phyloP scores from a whole-genome alignment of 2,113 vertebrate species.

The Polypterus bichir region DNA sequence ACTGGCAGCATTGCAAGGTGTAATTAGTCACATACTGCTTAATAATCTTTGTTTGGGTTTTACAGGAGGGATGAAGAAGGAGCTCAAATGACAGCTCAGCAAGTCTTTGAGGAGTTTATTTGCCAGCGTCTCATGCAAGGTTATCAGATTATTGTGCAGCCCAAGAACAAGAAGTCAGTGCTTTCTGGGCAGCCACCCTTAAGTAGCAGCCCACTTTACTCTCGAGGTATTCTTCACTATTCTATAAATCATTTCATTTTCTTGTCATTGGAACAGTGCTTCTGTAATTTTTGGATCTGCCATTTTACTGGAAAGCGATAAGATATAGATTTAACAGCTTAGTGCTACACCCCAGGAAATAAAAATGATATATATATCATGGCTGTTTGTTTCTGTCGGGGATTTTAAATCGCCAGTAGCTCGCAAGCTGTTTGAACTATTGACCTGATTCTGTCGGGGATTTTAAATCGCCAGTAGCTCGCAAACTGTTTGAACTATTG shows the following conservation, averaged over 20 bases:
- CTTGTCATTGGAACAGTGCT: background rate
- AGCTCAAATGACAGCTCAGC: constrained; percentile 76
- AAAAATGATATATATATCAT: too few species aligned
- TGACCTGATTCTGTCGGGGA: too few species aligned
- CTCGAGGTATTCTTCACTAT: constrained; percentile 54
- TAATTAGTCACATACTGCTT: background rate
- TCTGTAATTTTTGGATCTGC: too few species aligned
- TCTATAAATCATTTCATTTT: background rate
- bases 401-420: too few species aligned
- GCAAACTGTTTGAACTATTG: too few species aligned
- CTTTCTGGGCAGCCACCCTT: constrained; percentile 58
- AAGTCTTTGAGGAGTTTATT: constrained; percentile 96
- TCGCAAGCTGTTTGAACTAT: too few species aligned
- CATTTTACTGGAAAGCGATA: too few species aligned
- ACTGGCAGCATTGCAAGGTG: background rate
- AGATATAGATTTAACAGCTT: too few species aligned
- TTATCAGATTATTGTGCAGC: constrained; percentile 90
- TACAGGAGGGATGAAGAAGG: constrained; percentile 83
- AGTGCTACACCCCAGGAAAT: too few species aligned
- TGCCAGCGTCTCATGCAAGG: constrained; percentile 97
- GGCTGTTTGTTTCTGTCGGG: too few species aligned
- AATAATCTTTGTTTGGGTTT: constrained; percentile 3
- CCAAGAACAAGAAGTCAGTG: constrained; percentile 59
- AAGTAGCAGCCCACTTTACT: constrained; percentile 90
- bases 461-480: too few species aligned